phyloP scores from a whole-genome alignment of 2,888 invertebrate species.

The Lacanobia oleracea region DNA sequence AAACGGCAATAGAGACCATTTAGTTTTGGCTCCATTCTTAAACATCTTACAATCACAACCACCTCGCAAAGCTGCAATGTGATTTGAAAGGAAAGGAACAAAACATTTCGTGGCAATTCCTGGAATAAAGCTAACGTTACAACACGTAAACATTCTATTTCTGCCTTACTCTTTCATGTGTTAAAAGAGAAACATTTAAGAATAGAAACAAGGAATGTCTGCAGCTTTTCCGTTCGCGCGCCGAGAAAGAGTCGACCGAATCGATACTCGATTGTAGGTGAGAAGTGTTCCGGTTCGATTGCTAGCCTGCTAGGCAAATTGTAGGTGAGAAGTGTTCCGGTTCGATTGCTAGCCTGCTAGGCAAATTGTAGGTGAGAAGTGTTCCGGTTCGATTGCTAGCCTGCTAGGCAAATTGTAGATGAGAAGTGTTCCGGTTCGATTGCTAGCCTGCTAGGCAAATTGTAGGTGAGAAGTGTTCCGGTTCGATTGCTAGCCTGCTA shows the following conservation, averaged over 20 bases:
- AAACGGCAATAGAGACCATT: neutral
- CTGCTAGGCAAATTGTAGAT: constrained; percentile 29
- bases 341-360: constrained; percentile 8
- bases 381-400: constrained; percentile 26
- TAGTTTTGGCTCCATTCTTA: neutral
- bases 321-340: constrained; percentile 44
- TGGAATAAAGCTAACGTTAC: constrained; percentile 20
- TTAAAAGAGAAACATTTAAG: constrained; percentile 35
- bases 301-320: neutral
- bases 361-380: constrained; percentile 44
- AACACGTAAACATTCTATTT: constrained; percentile 43
- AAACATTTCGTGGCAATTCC: constrained; percentile 20
- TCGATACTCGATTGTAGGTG: constrained; percentile 48
- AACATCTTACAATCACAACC: neutral
- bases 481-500: constrained; percentile 10
- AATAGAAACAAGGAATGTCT: constrained; percentile 46
- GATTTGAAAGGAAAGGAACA: neutral
- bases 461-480: constrained; percentile 43
- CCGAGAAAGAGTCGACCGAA: constrained; percentile 28
- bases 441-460: constrained; percentile 10
- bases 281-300: constrained; percentile 34
- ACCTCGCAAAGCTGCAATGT: neutral
- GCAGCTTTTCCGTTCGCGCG: constrained; percentile 32
- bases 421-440: constrained; percentile 36
- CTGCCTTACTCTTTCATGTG: constrained; percentile 36